Base-by-base conservation (phyloP, 2,113 vertebrate genomes). In the Panthera uncia region DNA sequence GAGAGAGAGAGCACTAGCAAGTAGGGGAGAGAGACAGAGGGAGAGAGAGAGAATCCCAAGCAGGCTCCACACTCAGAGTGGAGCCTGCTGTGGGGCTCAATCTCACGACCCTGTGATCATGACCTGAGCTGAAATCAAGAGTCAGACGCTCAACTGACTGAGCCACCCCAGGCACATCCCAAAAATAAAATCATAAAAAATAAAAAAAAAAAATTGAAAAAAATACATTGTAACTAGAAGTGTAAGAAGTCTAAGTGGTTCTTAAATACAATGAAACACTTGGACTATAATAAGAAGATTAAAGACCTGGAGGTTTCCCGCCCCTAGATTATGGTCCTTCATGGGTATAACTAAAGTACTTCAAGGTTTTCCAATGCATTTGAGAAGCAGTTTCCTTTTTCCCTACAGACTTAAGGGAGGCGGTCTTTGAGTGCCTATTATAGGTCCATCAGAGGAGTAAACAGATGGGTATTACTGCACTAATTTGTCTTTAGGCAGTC, bases 331-430 rank as follows among this genome's bases (percentile, higher is more conserved):
- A 94, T 55, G 38, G 50, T 76, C 96, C 90, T 95, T 97, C 27
- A 9, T 78, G 52, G 66, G 45, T 88, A 3, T 82, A 95, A 97
- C 92, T 91, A 88, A 94, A 98, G 50, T 23, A 76, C 25, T 41
- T 81, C 65, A 87, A 89, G 76, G 25, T 63, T 95, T 95, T 71
- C 25, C 78, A 94, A n/a, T 93, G 61, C 25, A 23, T 38, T 50
- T 92, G 94, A 94, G 66, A 84, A 73, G 36, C 36, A 84, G 19
- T 94, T 95, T 97, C 45, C 38, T 29, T 97, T 76, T 91, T 89
- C 57, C 74, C 25, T 93, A 19, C 15, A 95, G 76, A 84, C 80
- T 92, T 87, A 18, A 96, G 50, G 69, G 41, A 97, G 55, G 33
- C 63, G 50, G 21, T 68, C 74, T 82, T 79, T 66, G 27, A 45